A percentile compares a stretch with the other conserved stretches of the same genome.
These are phyloP conservation scores for Gymnodraco acuticeps DNA, from an alignment of 2,797 vertebrate species.

Conservation along the genomic window DNA sequence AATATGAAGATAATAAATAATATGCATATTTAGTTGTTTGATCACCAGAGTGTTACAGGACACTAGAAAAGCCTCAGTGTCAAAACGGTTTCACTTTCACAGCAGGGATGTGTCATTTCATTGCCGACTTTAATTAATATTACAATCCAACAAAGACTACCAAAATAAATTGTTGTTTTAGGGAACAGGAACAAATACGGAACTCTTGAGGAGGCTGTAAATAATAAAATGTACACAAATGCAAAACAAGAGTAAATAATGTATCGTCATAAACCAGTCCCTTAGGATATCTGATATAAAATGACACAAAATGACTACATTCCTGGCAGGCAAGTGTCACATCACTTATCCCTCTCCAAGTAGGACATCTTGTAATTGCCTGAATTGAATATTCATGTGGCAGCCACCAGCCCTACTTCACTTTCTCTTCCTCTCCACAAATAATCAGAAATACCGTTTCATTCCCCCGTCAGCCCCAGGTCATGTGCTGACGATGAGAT, in stretches of 20 bases:
- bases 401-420: slow-evolving; percentile 51
- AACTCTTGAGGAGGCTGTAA: neutral
- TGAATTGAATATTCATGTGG: slow-evolving; percentile 71
- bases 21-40: neutral
- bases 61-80: neutral
- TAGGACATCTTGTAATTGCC: slow-evolving; percentile 72
- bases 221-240: neutral
- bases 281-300: neutral
- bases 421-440: slow-evolving; percentile 56
- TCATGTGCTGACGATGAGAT: slow-evolving; percentile 71
- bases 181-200: no score
- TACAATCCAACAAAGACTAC: neutral
- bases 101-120: neutral
- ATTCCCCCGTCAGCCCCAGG: slow-evolving; percentile 75
- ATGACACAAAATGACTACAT: neutral
- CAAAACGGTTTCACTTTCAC: neutral
- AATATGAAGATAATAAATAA: neutral
- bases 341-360: slow-evolving; percentile 62
- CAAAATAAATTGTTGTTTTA: neutral
- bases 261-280: neutral
- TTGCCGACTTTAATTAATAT: neutral
- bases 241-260: neutral
- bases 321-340: slow-evolving; percentile 23
- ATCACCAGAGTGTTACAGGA: neutral
- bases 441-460: slow-evolving; percentile 75